Percentiles rank a stretch among this genome's conserved stretches.
phyloP scores from a whole-genome alignment of 1,140 invertebrate species.

The Acromyrmex heyeri region DNA sequence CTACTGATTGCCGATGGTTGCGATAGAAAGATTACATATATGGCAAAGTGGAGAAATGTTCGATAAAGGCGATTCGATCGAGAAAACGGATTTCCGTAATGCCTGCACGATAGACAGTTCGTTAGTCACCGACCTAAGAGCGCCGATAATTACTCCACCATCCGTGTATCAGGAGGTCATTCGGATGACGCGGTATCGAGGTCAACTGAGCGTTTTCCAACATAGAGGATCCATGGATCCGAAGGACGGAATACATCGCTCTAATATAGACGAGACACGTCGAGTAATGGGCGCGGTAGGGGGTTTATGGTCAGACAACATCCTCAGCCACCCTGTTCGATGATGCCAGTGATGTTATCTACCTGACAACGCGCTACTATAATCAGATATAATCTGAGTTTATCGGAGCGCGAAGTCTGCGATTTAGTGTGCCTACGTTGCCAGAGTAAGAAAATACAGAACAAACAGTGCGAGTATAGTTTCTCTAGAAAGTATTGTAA shows the following conservation, averaged over 20 bases:
- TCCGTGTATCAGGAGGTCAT: conserved; percentile 56
- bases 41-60: conserved; percentile 12
- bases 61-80: conserved; percentile 16
- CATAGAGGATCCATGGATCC: not conserved
- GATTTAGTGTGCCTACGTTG: conserved; percentile 2
- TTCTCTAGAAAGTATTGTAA: not conserved
- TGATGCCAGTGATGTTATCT: conserved; percentile 28
- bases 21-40: conserved; percentile 41
- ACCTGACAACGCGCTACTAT: conserved; percentile 12
- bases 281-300: conserved; percentile 31
- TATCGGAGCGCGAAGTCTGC: conserved; percentile 10
- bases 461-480: not conserved
- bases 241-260: conserved; percentile 41
- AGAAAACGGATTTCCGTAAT: conserved; percentile 60
- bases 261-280: conserved; percentile 52
- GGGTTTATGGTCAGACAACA: conserved; percentile 38
- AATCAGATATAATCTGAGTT: conserved; percentile 32
- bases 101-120: conserved; percentile 22
- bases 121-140: conserved; percentile 32
- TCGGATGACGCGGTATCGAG: conserved; percentile 56
- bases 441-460: not conserved
- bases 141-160: conserved; percentile 65
- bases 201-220: conserved; percentile 43
- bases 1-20: conserved; percentile 59
- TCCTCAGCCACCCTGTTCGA: conserved; percentile 19